Percentiles rank a stretch among this genome's conserved stretches.
Conservation (phyloP, 2,113 vertebrate species). For the Bothrops jararaca region DNA sequence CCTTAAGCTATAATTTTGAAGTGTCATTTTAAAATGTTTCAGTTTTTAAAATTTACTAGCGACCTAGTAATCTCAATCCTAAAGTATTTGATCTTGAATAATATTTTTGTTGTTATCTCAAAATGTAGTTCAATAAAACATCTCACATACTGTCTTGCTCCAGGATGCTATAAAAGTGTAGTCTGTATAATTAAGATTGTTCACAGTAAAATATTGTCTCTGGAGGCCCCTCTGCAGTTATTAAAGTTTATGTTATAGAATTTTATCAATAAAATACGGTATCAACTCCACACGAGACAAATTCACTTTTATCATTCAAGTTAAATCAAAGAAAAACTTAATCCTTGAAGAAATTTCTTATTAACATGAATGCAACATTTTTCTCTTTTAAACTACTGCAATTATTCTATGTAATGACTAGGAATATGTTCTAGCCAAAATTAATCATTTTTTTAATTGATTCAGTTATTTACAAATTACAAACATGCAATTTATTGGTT, state of each 20-base stretch:
- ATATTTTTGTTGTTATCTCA: conserved; percentile 64
- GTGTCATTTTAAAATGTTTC: conserved; percentile 66
- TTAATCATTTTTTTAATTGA: background rate
- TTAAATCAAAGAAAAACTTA: background rate
- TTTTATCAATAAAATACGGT: background rate
- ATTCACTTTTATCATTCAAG: background rate
- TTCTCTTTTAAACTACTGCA: background rate
- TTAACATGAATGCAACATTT: background rate
- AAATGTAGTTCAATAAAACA: conserved; percentile 49
- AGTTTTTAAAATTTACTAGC: conserved; percentile 70
- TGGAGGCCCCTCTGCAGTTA: background rate
- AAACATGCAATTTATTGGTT: background rate
- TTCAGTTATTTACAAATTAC: background rate
- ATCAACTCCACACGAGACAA: conserved; percentile 25
- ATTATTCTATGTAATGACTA: background rate
- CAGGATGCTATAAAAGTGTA: conserved; percentile 25
- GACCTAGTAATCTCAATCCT: conserved; percentile 68
- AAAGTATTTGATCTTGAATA: conserved; percentile 59
- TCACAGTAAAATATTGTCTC: conserved; percentile 4
- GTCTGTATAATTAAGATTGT: conserved; percentile 4
- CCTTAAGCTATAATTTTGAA: conserved; percentile 69
- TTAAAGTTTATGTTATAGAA: conserved; percentile 10
- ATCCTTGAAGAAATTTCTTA: background rate
- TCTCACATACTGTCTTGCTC: background rate
- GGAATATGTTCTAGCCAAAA: background rate